phyloP scores from a whole-genome alignment of 2,113 vertebrate genomes.

The Euleptes europaea region DNA sequence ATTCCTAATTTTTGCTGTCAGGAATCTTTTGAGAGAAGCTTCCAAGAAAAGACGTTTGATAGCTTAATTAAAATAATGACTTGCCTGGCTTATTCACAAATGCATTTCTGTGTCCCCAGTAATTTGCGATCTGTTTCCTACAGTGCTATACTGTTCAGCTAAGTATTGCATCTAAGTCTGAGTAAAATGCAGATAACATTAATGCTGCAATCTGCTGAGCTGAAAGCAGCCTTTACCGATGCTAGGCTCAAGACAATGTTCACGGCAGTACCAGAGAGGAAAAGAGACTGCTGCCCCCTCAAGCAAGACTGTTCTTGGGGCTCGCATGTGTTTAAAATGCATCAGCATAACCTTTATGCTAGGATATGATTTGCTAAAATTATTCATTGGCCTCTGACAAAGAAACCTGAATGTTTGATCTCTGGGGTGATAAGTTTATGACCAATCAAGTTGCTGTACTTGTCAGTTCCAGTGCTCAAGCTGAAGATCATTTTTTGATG shows the following conservation, averaged over 20 bases:
- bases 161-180: not conserved
- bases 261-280: not conserved
- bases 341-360: not conserved
- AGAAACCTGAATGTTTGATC: not conserved
- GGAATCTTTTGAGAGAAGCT: not conserved
- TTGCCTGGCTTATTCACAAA: not conserved
- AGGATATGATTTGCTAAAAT: not conserved
- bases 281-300: not conserved
- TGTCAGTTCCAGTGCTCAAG: not conserved
- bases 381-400: not conserved
- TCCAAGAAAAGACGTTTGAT: not conserved
- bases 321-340: not conserved
- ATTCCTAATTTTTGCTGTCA: not conserved
- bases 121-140: not conserved
- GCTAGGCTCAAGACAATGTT: not conserved
- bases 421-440: not conserved
- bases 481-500: too few relatives aligned
- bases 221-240: not conserved
- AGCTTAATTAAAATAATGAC: too few relatives aligned
- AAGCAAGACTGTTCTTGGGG: not conserved
- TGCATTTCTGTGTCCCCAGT: not conserved
- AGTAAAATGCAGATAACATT: not conserved
- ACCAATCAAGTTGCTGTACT: not conserved
- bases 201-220: not conserved
- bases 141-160: not conserved